Base-by-base conservation (phyloP, 2,888 invertebrate species). In the Drosophila nr. fundita region DNA sequence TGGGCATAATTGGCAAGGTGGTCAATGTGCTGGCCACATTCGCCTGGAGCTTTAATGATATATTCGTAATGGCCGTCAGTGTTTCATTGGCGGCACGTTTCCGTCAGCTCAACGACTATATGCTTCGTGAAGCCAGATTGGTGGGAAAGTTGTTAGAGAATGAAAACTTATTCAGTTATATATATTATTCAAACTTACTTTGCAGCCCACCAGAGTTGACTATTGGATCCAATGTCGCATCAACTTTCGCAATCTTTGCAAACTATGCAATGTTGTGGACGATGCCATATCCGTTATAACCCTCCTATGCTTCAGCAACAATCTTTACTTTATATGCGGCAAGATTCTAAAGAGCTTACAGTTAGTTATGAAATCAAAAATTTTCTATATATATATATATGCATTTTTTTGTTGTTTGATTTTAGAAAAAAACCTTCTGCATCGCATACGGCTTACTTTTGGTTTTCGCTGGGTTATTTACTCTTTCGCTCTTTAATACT, bases 41-140 rank as follows among this genome's bases (percentile, higher is more conserved):
- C 71, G 94, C 95, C 1, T 96, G 96, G 96, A 96, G 95, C 87
- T 96, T 95, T 66, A 96, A 96, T 84, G 96, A 96, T 82, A 92
- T 96, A 54, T 95, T 96, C 71, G 95, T 96, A 8, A 96, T 96
- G 89, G 91, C 96, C 2, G 93, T 96, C 34, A 96, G 96, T 90
- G 94, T 95, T 89, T 95, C 96, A 0, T 91, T 96, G 21, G 93
- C 95, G 0, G 94, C 95, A 4, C 94, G 95, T 42, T 96, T 96
- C 85, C 94, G 94, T 24, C 95, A 95, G 81, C 90, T 96, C 4
- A 96, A 96, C 81, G 91, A 92, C 45, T 91, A 94, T 61, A 92
- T 95, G 68, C 87, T 92, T 52, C 87, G 91, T 0, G 91, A 93
- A 61, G 92, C 93, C 50, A 94, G 93, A 80, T 93, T 94, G 92